Conservation (phyloP, 2,888 invertebrate genomes). For the Cerastoderma edule region DNA sequence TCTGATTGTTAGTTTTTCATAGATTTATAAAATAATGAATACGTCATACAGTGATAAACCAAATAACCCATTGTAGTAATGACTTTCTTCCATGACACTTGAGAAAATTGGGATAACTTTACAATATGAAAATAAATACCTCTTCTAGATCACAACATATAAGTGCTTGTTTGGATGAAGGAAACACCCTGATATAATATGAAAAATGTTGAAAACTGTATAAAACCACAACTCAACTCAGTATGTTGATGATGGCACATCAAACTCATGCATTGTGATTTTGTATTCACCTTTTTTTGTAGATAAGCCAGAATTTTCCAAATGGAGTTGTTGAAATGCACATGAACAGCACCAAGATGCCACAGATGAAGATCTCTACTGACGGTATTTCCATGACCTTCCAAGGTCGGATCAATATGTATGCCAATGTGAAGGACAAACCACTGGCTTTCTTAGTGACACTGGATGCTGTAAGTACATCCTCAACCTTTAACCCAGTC, state of each 20-base stretch:
- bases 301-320: slow-evolving; percentile 60
- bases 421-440: slow-evolving; percentile 26
- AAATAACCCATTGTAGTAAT: too few relatives aligned
- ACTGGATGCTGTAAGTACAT: slow-evolving; percentile 49
- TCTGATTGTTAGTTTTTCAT: too few relatives aligned
- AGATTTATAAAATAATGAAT: too few relatives aligned
- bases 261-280: not conserved
- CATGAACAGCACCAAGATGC: slow-evolving; percentile 50
- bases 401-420: slow-evolving; percentile 43
- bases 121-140: too few relatives aligned
- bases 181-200: too few relatives aligned
- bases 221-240: not conserved
- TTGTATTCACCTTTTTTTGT: too few relatives aligned
- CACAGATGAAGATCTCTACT: slow-evolving; percentile 40
- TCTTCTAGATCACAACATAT: too few relatives aligned
- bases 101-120: too few relatives aligned
- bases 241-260: not conserved
- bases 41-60: too few relatives aligned
- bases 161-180: too few relatives aligned
- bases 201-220: not conserved
- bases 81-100: too few relatives aligned
- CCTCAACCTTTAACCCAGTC: too few relatives aligned
- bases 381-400: slow-evolving; percentile 37
- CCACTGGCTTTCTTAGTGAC: slow-evolving; percentile 35
- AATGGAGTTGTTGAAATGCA: slow-evolving; percentile 48